Conservation (phyloP, 2,113 vertebrate species). For the Crotalus tigris region DNA sequence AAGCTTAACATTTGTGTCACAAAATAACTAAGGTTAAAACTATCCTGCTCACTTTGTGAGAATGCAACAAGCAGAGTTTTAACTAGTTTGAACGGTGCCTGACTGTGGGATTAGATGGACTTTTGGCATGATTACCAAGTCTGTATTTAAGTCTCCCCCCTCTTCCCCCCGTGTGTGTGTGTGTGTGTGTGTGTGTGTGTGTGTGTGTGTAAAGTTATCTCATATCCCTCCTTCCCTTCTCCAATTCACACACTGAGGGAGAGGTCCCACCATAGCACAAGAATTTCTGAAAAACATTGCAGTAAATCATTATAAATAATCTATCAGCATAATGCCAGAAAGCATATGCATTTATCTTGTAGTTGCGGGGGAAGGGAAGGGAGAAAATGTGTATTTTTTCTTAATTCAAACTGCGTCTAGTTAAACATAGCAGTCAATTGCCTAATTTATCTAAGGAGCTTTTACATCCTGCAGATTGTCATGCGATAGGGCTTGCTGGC, state of each 20-base stretch:
- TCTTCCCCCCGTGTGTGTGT: too few species aligned
- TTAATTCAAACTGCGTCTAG: slow-evolving; percentile 1
- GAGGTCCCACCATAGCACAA: neutral
- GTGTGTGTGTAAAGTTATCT: neutral
- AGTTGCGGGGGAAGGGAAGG: neutral
- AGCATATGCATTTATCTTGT: neutral
- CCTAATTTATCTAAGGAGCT: neutral
- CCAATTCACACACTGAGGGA: neutral
- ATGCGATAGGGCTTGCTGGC: slow-evolving; percentile 18
- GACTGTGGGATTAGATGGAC: neutral
- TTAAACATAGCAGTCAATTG: neutral
- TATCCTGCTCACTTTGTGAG: neutral
- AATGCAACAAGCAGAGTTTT: neutral
- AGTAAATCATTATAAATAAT: neutral
- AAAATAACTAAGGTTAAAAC: neutral
- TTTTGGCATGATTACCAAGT: neutral
- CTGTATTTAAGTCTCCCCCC: neutral
- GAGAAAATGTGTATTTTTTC: neutral
- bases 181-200: too few species aligned
- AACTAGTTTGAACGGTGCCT: neutral
- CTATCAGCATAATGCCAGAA: neutral
- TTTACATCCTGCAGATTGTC: slow-evolving; percentile 5
- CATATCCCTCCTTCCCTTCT: neutral
- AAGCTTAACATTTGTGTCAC: neutral
- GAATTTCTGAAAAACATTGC: neutral